Conservation (phyloP, 2,113 vertebrate genomes). For the Gopherus evgoodei region DNA sequence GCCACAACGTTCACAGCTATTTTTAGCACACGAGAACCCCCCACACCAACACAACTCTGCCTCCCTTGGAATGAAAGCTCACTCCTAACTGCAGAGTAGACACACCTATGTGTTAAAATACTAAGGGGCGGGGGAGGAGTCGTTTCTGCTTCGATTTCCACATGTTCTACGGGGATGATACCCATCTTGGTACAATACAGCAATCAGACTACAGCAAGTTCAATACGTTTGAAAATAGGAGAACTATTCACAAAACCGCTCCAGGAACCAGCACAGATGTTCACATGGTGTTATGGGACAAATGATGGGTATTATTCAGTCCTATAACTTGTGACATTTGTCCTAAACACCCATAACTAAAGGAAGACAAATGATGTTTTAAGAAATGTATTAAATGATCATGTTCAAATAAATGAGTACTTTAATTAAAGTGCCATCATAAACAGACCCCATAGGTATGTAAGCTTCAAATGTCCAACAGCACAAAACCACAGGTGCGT, state of each 20-base stretch:
- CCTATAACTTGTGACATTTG: no score
- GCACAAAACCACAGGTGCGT: background rate
- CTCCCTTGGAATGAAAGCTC: background rate
- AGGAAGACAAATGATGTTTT: background rate
- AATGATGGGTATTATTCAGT: no score
- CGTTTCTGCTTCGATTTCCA: background rate
- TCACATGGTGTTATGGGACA: no score
- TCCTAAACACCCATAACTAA: background rate
- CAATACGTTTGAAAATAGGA: background rate
- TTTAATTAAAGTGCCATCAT: background rate
- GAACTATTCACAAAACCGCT: background rate
- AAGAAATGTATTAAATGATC: background rate
- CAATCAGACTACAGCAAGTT: background rate
- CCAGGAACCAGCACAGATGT: no score
- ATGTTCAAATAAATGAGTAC: background rate
- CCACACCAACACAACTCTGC: background rate
- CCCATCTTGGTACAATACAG: background rate
- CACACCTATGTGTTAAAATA: background rate
- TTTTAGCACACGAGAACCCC: background rate
- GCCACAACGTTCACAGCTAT: background rate
- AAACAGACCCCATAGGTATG: background rate
- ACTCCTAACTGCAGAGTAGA: background rate
- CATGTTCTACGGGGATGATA: background rate
- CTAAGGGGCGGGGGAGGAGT: background rate
- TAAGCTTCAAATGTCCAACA: background rate